phyloP scores from a whole-genome alignment of 2,113 vertebrate genomes.

The Macaca fascicularis region T2T-MFA8v1.1 NC_088378.1:113184001-113184500 shows the following conservation, averaged over 20 bases:
- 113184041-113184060: neutral
- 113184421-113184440: slow-evolving; percentile 63
- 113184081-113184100: neutral
- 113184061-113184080: too few species aligned
- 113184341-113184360: slow-evolving; percentile 57
- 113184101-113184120: neutral
- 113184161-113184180: neutral
- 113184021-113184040: neutral
- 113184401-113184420: slow-evolving; percentile 76
- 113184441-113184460: slow-evolving; percentile 71
- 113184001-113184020: neutral
- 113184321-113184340: slow-evolving; percentile 59
- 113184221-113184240: neutral
- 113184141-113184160: neutral
- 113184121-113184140: neutral
- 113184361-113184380: slow-evolving; percentile 56
- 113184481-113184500: slow-evolving; percentile 36
- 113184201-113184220: neutral
- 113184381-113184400: slow-evolving; percentile 78
- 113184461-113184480: slow-evolving; percentile 67
- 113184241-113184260: slow-evolving; percentile 8
- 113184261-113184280: slow-evolving; percentile 62
- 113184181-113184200: neutral
- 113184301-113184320: slow-evolving; percentile 32
- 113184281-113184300: slow-evolving; percentile 68